Conservation (phyloP, 2,797 vertebrate genomes). For the Chrysocyon brachyurus region DNA sequence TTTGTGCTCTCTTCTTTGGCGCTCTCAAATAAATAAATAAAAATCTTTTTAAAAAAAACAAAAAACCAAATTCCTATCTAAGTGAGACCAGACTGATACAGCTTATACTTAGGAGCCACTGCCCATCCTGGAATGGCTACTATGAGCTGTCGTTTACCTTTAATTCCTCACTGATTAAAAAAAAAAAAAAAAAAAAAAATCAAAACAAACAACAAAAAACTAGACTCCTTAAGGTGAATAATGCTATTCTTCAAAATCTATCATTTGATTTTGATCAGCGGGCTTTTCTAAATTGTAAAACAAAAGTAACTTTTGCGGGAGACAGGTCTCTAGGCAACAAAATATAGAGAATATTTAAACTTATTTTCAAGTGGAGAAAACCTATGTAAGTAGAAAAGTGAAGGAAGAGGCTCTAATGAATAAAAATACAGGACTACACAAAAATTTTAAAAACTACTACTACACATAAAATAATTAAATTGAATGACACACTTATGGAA, state of each 20-base stretch:
- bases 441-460: neutral
- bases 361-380: neutral
- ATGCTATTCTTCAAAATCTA: neutral
- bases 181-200: slow-evolving; percentile 13
- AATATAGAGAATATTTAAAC: neutral
- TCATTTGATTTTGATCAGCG: neutral
- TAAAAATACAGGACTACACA: neutral
- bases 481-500: neutral
- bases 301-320: slow-evolving; percentile 43
- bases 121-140: neutral
- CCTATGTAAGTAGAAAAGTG: neutral
- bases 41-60: neutral
- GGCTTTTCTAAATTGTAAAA: neutral
- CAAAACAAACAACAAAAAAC: neutral
- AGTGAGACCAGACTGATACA: neutral
- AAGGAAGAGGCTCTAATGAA: neutral
- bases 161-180: neutral
- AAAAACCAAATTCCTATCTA: slow-evolving; percentile 32
- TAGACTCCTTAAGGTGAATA: neutral
- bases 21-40: neutral
- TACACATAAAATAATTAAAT: slow-evolving; percentile 1
- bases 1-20: neutral
- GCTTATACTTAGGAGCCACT: neutral
- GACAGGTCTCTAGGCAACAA: neutral
- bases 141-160: neutral